Base-by-base conservation (phyloP, 2,797 vertebrate genomes). In the Onychomys torridus region DNA sequence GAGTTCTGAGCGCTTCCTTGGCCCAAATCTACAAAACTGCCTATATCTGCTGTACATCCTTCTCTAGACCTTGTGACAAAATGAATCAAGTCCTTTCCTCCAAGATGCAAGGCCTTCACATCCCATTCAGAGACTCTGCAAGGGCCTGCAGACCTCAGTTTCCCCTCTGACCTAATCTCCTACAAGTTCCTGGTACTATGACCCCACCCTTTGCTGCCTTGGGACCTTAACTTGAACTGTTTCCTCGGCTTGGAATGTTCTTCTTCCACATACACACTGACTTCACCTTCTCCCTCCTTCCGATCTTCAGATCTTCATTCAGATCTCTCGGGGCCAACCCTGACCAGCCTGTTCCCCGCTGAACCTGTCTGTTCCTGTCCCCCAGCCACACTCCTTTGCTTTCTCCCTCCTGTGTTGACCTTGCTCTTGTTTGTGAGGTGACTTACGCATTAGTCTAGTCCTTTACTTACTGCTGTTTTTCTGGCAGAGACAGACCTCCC, bases 351-450 rank as follows among this genome's bases (percentile, higher is more conserved):
- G 4, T 21, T 85, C 67, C 27, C 76, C 49, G 61, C 29, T 21
- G 23, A 27, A 23, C n/a, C 57, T 89, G 77, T 13, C 57, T 82
- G 82, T 12, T 87, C 79, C 67, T 86, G 37, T 49, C 52, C 65
- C 27, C 40, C 69, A 49, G 37, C 40, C 46, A 23, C 17, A 21
- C 12, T 63, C 59, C 63, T 65, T 59, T 71, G 40, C 29, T 57
- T 49, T 73, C 23, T 16, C 2, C 5, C 76, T 32, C 59, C 13
- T 86, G 32, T 49, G 67, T 92, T 65, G 77, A 93, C 76, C 91
- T 94, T 94, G 21, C 17, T n/a, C 25, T 77, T 86, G 95, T 89
- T 83, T 95, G 93, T 34, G 82, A 78, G 55, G 61, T 63, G 67
- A 75, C 82, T 75, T 90, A 78, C 75, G 86, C 79, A 83, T 17